phyloP scores from a whole-genome alignment of 1,140 invertebrate species.

The Macrocentrus cingulum region DNA sequence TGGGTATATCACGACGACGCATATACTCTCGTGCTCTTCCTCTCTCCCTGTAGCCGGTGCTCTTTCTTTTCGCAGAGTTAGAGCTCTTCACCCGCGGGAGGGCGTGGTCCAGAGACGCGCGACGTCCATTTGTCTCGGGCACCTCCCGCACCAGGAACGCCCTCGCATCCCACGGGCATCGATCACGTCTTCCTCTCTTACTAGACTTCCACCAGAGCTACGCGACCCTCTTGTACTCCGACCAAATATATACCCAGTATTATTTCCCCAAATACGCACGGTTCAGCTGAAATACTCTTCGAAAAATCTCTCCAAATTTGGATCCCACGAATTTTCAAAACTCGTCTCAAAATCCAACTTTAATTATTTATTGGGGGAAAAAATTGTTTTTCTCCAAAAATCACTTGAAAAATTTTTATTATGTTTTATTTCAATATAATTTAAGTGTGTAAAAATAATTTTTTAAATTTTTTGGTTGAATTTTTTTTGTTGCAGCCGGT shows the following conservation, averaged over 20 bases:
- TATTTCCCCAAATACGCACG: conserved; percentile 37
- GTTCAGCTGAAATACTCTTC: no score
- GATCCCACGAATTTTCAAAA: no score
- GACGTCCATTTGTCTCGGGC: conserved; percentile 61
- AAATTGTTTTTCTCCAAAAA: no score
- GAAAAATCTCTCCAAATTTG: no score
- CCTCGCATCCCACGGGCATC: conserved; percentile 60
- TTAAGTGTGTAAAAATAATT: no score
- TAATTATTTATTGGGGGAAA: no score
- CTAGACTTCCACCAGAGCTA: conserved; percentile 18
- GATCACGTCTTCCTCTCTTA: conserved; percentile 58
- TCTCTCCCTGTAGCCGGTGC: conserved; percentile 24
- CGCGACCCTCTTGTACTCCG: conserved; percentile 12
- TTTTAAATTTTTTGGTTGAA: no score
- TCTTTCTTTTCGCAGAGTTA: conserved; percentile 10
- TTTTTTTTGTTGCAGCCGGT: conserved; percentile 53
- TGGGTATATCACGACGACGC: neutral
- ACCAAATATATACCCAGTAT: conserved; percentile 27
- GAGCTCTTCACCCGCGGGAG: conserved; percentile 44
- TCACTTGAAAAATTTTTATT: no score
- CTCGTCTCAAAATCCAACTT: no score
- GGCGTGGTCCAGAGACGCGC: conserved; percentile 60
- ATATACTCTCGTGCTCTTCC: conserved; percentile 14
- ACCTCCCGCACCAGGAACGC: conserved; percentile 61
- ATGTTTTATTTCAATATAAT: no score